phyloP scores from a whole-genome alignment of 2,113 vertebrate genomes.

The Nettapus auritus region DNA sequence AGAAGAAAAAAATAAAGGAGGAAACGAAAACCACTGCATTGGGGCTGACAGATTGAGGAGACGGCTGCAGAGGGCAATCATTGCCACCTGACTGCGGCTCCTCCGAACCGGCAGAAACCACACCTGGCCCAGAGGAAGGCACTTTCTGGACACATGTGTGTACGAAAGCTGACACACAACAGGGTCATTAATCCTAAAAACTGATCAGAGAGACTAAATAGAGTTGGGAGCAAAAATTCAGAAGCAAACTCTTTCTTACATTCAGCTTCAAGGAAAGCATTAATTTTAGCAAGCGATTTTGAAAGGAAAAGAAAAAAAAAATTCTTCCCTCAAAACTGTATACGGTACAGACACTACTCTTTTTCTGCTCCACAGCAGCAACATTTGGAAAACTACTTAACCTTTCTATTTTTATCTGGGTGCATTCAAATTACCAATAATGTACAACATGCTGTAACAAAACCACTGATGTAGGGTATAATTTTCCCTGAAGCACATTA shows the following conservation, averaged over 20 bases:
- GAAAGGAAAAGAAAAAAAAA: background rate
- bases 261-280: background rate
- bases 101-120: background rate
- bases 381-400: conserved; percentile 65
- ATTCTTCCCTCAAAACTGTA: background rate
- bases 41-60: background rate
- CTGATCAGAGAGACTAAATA: background rate
- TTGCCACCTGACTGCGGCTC: background rate
- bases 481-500: conserved; percentile 74
- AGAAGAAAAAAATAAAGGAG: background rate
- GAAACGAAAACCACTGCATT: rapidly evolving
- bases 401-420: conserved; percentile 72
- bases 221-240: background rate
- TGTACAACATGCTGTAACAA: conserved; percentile 66
- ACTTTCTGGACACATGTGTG: rapidly evolving
- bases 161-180: background rate
- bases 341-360: background rate
- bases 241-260: background rate
- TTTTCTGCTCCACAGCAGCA: conserved; percentile 57
- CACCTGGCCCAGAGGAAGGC: background rate
- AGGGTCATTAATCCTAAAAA: background rate
- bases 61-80: background rate
- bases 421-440: conserved; percentile 74
- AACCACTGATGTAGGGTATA: conserved; percentile 71
- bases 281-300: background rate